Percentiles rank a stretch among this genome's conserved stretches.
Conservation (phyloP, 2,888 invertebrate genomes). For the Diaphora mendica region DNA sequence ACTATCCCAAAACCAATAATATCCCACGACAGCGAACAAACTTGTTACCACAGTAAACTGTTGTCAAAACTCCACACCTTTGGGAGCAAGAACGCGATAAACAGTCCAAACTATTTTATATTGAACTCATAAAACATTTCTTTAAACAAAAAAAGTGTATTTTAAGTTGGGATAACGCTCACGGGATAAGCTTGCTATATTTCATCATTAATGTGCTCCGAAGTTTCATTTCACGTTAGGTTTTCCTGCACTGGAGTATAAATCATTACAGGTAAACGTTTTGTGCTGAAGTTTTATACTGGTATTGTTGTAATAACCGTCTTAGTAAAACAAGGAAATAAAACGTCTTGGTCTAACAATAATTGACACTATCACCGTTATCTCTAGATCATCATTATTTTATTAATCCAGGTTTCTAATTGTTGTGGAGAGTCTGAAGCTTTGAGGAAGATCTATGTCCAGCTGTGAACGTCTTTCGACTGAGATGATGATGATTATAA, state of each 20-base stretch:
- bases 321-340: background rate
- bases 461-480: no score
- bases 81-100: slow-evolving; percentile 41
- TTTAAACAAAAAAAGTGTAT: slow-evolving; percentile 36
- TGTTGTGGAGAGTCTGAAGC: no score
- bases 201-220: slow-evolving; percentile 15
- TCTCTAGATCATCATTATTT: no score
- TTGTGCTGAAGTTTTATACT: background rate
- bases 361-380: no score
- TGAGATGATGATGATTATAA: no score
- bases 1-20: slow-evolving; percentile 39
- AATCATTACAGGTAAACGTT: background rate
- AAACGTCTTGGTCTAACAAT: background rate
- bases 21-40: slow-evolving; percentile 34
- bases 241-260: background rate
- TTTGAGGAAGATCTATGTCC: no score
- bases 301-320: background rate
- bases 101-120: slow-evolving; percentile 41
- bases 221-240: slow-evolving; percentile 7
- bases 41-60: slow-evolving; percentile 48
- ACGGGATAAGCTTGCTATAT: slow-evolving; percentile 30
- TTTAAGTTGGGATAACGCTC: slow-evolving; percentile 30
- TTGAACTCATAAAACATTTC: slow-evolving; percentile 49
- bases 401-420: no score
- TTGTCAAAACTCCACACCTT: slow-evolving; percentile 53